Evolutionary conservation across 2,888 invertebrate species (phyloP), one percentile per base, ranked within the genome.

Genomic region (Stenoptilia bipunctidactyla): DNA sequence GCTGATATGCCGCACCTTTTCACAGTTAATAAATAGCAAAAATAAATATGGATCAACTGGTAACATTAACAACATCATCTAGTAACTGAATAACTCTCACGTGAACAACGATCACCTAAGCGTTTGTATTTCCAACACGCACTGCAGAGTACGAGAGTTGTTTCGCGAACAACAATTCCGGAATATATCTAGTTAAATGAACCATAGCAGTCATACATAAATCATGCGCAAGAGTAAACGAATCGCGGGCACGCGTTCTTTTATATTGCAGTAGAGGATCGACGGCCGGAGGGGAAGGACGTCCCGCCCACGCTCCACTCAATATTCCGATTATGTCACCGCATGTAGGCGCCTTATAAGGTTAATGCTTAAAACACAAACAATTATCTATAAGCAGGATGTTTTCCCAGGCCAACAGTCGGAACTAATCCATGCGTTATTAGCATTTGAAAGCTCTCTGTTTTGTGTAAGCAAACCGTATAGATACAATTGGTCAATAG

Each of bases 271-370:
- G 43, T 64, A 61, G 59, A 55, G 56, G 63, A 52, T 55, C 58
- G 61, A 58, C 61, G 59, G 56, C 59, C 62, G 56, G 42, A 50
- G 58, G 58, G 64, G 73, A 75, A 77, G 75, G 75, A 76, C 79
- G 65, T 61, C 65, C 59, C 79, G 79, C 71, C 77, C 80, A 65
- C 69, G 44, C 52, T 50, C 52, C 65, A 61, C 49, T 49, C 61
- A 44, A 48, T 47, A 51, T 36, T 42, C 42, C 50, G 73, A 73
- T 79, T 80, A 77, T 77, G 77, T 79, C 79, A 77, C 72, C 73
- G 67, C 61, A 71, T 72, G 80, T 80, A 79, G 79, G 80, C 73
- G 74, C 76, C 80, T 67, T 80, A 80, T 77, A 79, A 80, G 79
- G 79, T 74, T 76, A 77, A 80, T 79, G 74, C 70, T 70, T 58